Base-by-base conservation (phyloP, 2,113 vertebrate genomes). In the Psilopogon haemacephalus region DNA sequence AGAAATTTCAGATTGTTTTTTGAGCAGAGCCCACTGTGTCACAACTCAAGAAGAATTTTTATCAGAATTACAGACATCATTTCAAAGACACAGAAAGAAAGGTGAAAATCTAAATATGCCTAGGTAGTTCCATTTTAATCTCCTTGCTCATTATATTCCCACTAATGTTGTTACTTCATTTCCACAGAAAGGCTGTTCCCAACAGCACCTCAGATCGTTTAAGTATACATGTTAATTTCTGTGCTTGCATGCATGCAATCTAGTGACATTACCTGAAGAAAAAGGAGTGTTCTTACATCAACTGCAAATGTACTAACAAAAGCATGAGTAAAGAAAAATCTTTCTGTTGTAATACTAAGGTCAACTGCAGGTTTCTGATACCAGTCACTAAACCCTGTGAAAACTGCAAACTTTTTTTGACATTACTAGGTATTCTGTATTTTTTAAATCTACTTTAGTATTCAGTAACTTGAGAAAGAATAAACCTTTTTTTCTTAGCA, bases 1-100 rank as follows among this genome's bases (percentile, higher is more conserved):
- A 94, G 84, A 80, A 86, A 94, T 76, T 87, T 91, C 71, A 81
- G 89, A 72, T 80, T 87, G 83, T 74, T 95, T 94, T 93, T 86
- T 77, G 76, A 76, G 65, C 15, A 81, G 73, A 94, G 67, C 70
- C 86, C 68, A 56, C 86, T 88, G 76, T 86, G 94, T 94, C 84
- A 89, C 69, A 94, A 93, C 64, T 91, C 60, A 35, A 42, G 63
- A 78, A 50, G 48, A 86, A 90, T 90, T 91, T 93, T 87, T 50
- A 88, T 89, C 78, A 75, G 91, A 86, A 92, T 84, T 89, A 67
- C 52, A 83, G 55, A 56, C 70, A 87, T 23, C 27, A 64, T 60
- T 83, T 88, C 84, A 86, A 88, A 77, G 59, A 92, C 42, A 70
- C 33, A 24, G 30, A 89, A 89, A 84, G 33, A 60, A 89, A 81